Evolutionary conservation across 2,797 vertebrate species (phyloP), one percentile per base, ranked within the genome.

Genomic region (Phoeniculus purpureus): DNA sequence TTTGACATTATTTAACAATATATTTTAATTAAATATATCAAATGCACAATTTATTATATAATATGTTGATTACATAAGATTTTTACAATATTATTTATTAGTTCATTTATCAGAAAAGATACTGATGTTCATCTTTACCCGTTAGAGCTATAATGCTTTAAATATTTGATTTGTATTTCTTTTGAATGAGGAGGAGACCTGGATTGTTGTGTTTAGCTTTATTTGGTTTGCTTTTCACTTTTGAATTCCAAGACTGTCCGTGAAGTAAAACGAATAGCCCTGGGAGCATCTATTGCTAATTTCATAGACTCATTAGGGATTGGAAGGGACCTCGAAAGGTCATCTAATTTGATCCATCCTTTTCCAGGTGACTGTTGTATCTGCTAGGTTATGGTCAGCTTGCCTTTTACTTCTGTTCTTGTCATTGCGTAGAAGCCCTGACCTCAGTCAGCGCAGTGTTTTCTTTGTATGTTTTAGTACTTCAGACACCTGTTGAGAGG

Each of bases 401-500:
- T 85, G 58, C 18, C 9, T 81, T 47, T 85, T 66, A 3, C 31
- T 87, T 67, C 29, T 60, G 9, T 37, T 78, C 17, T 70, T 3
- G 1, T 64, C 85, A 47, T 61, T 1, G 0, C 50, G 26, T 22
- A 29, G 15, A 55, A 79, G 8, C 43, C 10, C 10, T 80, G 73
- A 19, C 13, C 13, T 70, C 43, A 27, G 3, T 65, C 70, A 83
- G 19, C 27, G 29, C 50, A 31, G 2, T 85, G 23, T 51, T 43
- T 43, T 84, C 1, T 87, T 62, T 82, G 9, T 83, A 34, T 88
- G 13, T 55, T 90, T 15, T 95, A 99, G 99, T 99, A 99, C 97
- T 99, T 99, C 97, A 98, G 98, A 70, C 97, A 99, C 82, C 98
- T 99, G 95, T 97, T 99, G 96, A 98, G 97, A 93, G 99, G 99